Base-by-base conservation (phyloP, 2,113 vertebrate species). In the Solea solea region DNA sequence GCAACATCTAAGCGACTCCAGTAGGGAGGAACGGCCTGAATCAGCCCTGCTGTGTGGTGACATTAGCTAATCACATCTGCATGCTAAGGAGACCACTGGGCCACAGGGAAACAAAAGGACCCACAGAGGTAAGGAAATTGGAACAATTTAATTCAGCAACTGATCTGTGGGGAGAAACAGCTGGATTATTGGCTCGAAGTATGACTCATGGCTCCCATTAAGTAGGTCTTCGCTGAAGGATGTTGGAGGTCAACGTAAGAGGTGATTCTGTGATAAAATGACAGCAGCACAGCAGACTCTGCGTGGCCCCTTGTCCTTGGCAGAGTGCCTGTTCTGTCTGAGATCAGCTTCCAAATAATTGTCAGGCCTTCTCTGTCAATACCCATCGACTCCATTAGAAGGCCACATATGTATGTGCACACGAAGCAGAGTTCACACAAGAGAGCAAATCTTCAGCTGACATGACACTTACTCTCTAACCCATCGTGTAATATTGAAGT, bases 1-100 rank as follows among this genome's bases (percentile, higher is more conserved):
- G 90, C 83, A 59, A 85, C 67, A 82, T 90, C 87, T 91, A 85
- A 91, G 89, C 80, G 85, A 91, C 90, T 91, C 90, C 86, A 80
- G 84, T 86, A 54, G 80, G 81, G 76, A 83, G 68, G 70, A 89
- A 81, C 80, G 59, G 72, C 73, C 85, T 88, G 90, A 88, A 82
- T 82, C 82, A 85, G 89, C 78, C 82, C 76, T 49, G 79, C 88
- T 83, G 86, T 45, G 64, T 39, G 42, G 75, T 81, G 81, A 81
- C 90, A 86, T 87, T 78, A 76, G 86, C 89, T 90, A 89, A 92
- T 92, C 86, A 84, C 89, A 87, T 90, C 85, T 85, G 86, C 88
- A 91, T 92, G 86, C 89, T 94, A 89, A 93, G 82, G 77, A 86
- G 79, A 49, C 70, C 39, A 8, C 44, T 7, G 53, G 70, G 67